phyloP scores from a whole-genome alignment of 1,140 invertebrate genomes.

The Heliconius himera region DNA sequence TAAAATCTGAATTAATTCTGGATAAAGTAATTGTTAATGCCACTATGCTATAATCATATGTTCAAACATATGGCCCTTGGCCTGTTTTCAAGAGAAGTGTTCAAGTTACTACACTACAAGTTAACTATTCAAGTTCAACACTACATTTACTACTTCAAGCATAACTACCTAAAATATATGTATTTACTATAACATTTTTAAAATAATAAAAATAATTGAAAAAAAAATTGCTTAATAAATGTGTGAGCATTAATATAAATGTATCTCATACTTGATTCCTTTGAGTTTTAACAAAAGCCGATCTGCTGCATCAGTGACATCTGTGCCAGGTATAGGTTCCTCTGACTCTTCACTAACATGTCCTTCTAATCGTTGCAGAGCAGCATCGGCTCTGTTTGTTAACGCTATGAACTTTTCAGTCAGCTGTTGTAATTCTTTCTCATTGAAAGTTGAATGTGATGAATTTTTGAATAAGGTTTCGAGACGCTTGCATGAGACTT shows the following conservation, averaged over 20 bases:
- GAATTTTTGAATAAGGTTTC: constrained; percentile 65
- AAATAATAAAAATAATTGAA: too few relatives aligned
- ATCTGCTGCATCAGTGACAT: constrained; percentile 65
- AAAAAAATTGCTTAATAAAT: too few relatives aligned
- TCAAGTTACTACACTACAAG: too few relatives aligned
- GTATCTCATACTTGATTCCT: constrained; percentile 60
- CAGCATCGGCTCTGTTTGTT: constrained; percentile 71
- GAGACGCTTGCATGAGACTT: constrained; percentile 63
- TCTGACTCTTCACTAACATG: constrained; percentile 51
- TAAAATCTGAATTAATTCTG: not conserved
- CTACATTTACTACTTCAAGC: too few relatives aligned
- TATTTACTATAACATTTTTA: too few relatives aligned
- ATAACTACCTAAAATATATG: too few relatives aligned
- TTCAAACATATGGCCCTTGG: not conserved
- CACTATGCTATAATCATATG: not conserved
- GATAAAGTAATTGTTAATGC: too few relatives aligned
- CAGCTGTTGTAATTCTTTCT: constrained; percentile 69
- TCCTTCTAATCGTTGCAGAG: constrained; percentile 62
- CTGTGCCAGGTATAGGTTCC: constrained; percentile 48
- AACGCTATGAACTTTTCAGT: constrained; percentile 74
- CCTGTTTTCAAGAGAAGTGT: too few relatives aligned
- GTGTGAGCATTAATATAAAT: not conserved
- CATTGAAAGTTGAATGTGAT: constrained; percentile 59
- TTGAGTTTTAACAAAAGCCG: constrained; percentile 62
- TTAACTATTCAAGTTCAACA: too few relatives aligned